A percentile compares a stretch with the other conserved stretches of the same genome.
These are phyloP conservation scores for Luidia sarsii DNA, from an alignment of 53 echinoderm and acorn worm genomes.

Conservation along the genomic window DNA sequence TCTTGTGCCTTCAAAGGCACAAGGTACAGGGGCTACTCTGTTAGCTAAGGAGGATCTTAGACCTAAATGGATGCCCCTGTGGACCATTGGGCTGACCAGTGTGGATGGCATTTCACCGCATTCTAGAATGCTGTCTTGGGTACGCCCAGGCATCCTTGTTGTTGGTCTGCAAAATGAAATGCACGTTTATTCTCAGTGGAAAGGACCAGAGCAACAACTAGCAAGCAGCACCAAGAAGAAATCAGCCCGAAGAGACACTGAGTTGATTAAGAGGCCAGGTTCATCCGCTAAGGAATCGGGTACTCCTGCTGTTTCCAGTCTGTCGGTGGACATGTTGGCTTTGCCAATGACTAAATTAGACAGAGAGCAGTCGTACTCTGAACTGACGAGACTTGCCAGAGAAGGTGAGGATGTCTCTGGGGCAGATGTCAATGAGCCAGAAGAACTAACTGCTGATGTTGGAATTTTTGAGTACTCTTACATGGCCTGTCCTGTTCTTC, in stretches of 20 bases:
- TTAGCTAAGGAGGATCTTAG: slow-evolving; percentile 63
- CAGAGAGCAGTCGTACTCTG: slow-evolving; percentile 94
- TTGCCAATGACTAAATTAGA: slow-evolving; percentile 91
- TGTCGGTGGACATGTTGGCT: slow-evolving; percentile 82
- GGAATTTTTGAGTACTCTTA: slow-evolving; percentile 92
- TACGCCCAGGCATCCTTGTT: slow-evolving; percentile 92
- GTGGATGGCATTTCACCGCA: slow-evolving; percentile 92
- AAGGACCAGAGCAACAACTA: slow-evolving; percentile 23
- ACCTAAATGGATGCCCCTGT: slow-evolving; percentile 80
- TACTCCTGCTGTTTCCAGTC: slow-evolving; percentile 27
- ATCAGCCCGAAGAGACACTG: slow-evolving; percentile 52
- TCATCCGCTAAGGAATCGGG: slow-evolving; percentile 21
- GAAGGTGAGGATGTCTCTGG: slow-evolving; percentile 59
- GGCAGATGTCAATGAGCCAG: slow-evolving; percentile 25
- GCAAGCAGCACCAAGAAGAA: slow-evolving; percentile 37
- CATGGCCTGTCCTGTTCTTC: slow-evolving; percentile 85
- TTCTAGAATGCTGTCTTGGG: slow-evolving; percentile 98
- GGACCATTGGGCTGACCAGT: slow-evolving; percentile 74
- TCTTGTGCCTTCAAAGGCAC: slow-evolving; percentile 22
- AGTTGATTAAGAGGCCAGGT: slow-evolving; percentile 1
- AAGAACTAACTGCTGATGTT: slow-evolving; percentile 54
- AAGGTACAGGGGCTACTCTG: slow-evolving; percentile 57
- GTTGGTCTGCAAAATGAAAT: slow-evolving; percentile 96
- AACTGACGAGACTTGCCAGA: slow-evolving; percentile 72
- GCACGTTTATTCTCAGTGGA: slow-evolving; percentile 99